A percentile compares a stretch with the other conserved stretches of the same genome.
phyloP scores from a whole-genome alignment of 2,888 invertebrate genomes.

The Malthinus seriepunctatus region DNA sequence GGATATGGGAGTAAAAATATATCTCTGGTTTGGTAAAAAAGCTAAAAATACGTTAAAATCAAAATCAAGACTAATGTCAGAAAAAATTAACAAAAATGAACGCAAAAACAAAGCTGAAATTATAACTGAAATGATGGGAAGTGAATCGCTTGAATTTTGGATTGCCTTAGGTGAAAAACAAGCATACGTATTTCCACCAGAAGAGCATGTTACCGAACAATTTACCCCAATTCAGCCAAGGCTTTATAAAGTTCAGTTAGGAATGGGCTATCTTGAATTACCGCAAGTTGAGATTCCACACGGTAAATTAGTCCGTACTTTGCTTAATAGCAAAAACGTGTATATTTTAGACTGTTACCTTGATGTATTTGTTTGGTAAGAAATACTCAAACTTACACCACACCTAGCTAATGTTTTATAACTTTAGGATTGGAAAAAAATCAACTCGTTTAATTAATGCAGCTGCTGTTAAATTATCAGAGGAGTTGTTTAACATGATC shows the following conservation, averaged over 20 bases:
- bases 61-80: conserved; percentile 88
- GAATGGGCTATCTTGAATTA: conserved; percentile 97
- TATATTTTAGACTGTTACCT: conserved; percentile 94
- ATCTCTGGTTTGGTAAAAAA: conserved; percentile 88
- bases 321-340: conserved; percentile 89
- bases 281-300: conserved; percentile 87
- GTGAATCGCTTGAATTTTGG: conserved; percentile 88
- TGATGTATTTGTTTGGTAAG: conserved; percentile 93
- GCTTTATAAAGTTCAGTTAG: conserved; percentile 92
- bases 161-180: conserved; percentile 64
- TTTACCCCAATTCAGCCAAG: conserved; percentile 71
- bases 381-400: conserved; percentile 4
- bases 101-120: conserved; percentile 94
- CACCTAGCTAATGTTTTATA: conserved; percentile 2
- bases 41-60: conserved; percentile 89
- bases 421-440: conserved; percentile 90
- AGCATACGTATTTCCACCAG: conserved; percentile 57
- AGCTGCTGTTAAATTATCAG: conserved; percentile 95
- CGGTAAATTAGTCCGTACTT: conserved; percentile 73
- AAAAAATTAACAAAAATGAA: conserved; percentile 98
- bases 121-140: conserved; percentile 77
- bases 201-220: conserved; percentile 70
- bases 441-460: conserved; percentile 93
- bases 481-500: conserved; percentile 95
- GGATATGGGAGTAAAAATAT: conserved; percentile 84